Conservation (phyloP, 2,888 invertebrate species). For the Drosophila paramelanica region DNA sequence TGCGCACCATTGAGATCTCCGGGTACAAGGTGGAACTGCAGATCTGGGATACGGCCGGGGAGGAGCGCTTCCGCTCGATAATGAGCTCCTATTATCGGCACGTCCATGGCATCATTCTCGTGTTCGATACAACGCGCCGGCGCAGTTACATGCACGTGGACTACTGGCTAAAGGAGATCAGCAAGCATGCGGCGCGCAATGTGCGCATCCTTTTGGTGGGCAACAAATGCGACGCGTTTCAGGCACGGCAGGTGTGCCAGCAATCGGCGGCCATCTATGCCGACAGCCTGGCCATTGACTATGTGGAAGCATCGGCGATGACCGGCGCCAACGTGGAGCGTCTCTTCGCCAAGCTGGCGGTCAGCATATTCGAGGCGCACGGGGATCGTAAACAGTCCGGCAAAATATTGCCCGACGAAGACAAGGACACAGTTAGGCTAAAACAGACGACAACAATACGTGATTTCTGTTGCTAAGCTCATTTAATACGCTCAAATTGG, state of each 20-base stretch:
- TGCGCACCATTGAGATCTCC: slow-evolving; percentile 99
- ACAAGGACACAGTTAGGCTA: neutral
- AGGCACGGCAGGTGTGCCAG: slow-evolving; percentile 97
- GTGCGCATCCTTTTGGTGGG: slow-evolving; percentile 99
- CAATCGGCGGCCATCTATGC: slow-evolving; percentile 98
- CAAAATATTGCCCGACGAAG: too few relatives aligned
- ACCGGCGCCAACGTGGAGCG: slow-evolving; percentile 99
- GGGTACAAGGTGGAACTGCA: slow-evolving; percentile 97
- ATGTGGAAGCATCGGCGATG: slow-evolving; percentile 97
- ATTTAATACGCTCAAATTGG: neutral
- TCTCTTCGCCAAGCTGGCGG: slow-evolving; percentile 87
- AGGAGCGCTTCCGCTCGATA: slow-evolving; percentile 96
- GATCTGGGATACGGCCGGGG: slow-evolving; percentile 97
- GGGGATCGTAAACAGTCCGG: neutral
- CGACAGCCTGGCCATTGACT: slow-evolving; percentile 98
- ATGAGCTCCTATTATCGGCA: slow-evolving; percentile 98
- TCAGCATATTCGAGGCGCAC: slow-evolving; percentile 9
- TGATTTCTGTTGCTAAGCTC: slow-evolving; percentile 34
- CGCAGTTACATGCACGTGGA: slow-evolving; percentile 99
- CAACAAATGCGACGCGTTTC: slow-evolving; percentile 98
- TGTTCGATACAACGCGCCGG: slow-evolving; percentile 98
- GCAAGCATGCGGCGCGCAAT: slow-evolving; percentile 97
- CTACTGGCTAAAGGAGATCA: slow-evolving; percentile 99
- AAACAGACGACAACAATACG: neutral
- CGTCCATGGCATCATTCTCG: slow-evolving; percentile 98